These are phyloP conservation scores for Eubasilissa splendida DNA, from an alignment of 2,888 invertebrate species.

Conservation along the genomic window DNA sequence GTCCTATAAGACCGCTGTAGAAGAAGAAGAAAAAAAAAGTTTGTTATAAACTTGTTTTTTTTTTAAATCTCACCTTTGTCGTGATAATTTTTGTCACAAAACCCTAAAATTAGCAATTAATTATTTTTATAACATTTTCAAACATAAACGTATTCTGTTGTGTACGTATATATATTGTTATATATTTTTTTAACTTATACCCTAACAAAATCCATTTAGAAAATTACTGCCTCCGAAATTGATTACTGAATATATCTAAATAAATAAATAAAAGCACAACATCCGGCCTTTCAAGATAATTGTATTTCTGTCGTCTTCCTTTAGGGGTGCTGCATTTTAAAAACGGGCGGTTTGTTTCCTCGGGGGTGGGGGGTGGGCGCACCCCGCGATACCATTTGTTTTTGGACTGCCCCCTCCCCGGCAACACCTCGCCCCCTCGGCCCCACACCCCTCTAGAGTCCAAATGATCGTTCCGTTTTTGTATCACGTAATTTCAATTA, in stretches of 20 bases:
- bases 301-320: constrained; percentile 11
- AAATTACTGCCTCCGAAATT: constrained; percentile 3
- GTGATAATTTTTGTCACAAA: too few relatives aligned
- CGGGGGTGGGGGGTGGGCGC: neutral
- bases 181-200: too few relatives aligned
- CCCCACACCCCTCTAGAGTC: neutral
- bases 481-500: constrained; percentile 17
- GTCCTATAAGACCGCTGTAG: too few relatives aligned
- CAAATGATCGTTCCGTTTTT: neutral
- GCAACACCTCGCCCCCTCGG: neutral
- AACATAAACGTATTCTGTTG: too few relatives aligned
- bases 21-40: too few relatives aligned
- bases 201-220: too few relatives aligned
- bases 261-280: constrained; percentile 6
- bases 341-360: constrained; percentile 4
- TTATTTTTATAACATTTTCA: too few relatives aligned
- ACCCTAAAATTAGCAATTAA: too few relatives aligned
- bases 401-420: neutral
- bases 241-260: constrained; percentile 28
- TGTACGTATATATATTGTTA: too few relatives aligned
- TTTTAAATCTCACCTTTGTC: too few relatives aligned
- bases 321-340: constrained; percentile 12
- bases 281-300: constrained; percentile 3
- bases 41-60: too few relatives aligned
- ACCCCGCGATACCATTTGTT: neutral